Evolutionary conservation across 1,140 invertebrate species (phyloP).

Genomic region (Drosophila rufa): DNA sequence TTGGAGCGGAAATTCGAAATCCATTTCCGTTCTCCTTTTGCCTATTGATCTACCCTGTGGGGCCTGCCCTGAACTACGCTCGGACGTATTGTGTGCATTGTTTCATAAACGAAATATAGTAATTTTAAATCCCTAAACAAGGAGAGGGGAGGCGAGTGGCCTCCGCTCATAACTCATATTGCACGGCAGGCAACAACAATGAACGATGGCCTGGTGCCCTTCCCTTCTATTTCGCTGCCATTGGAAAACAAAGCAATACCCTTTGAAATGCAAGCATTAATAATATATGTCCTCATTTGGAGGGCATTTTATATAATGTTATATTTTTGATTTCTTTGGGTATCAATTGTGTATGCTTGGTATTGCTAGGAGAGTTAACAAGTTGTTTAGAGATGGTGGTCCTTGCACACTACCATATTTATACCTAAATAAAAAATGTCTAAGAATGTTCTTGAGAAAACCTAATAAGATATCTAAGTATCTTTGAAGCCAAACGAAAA

Average conservation of each 20-base stretch:
- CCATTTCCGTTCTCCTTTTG: slow-evolving; percentile 60
- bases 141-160: slow-evolving; percentile 17
- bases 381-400: no score
- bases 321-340: no score
- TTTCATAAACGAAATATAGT: slow-evolving; percentile 64
- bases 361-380: no score
- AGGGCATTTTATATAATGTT: no score
- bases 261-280: background rate
- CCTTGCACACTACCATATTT: no score
- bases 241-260: slow-evolving; percentile 34
- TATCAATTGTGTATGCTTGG: no score
- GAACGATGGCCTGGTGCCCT: slow-evolving; percentile 44
- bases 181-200: slow-evolving; percentile 48
- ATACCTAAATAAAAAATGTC: no score
- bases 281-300: background rate
- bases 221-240: background rate
- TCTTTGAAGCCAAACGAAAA: no score
- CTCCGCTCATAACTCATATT: slow-evolving; percentile 68
- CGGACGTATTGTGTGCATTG: slow-evolving; percentile 15
- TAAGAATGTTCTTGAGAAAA: no score
- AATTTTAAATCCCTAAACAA: slow-evolving; percentile 63
- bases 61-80: slow-evolving; percentile 22
- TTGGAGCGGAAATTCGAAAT: slow-evolving; percentile 73
- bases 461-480: no score
- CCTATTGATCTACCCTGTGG: slow-evolving; percentile 47